A percentile compares a stretch with the other conserved stretches of the same genome.
Conservation (phyloP, 2,797 vertebrate species). For the Botia kubotai region DNA sequence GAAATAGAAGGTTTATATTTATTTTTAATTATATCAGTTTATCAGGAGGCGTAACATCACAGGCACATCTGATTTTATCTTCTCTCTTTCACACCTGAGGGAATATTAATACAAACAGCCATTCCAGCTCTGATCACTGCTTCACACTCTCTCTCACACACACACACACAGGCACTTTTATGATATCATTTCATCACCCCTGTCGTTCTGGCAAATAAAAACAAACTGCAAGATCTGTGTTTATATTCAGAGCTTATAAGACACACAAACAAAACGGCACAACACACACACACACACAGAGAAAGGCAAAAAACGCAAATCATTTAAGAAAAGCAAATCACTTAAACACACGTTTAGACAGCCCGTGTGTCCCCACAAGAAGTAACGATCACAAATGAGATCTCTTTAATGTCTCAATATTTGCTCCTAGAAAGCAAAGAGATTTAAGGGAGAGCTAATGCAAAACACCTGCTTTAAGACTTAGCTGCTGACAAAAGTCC, state of each 20-base stretch:
- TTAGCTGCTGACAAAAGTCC: background rate
- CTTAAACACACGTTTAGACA: background rate
- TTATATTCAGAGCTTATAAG: conserved; percentile 52
- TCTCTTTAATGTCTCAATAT: conserved; percentile 11
- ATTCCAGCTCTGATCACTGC: conserved; percentile 54
- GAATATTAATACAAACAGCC: conserved; percentile 67
- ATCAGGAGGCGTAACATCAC: conserved; percentile 81
- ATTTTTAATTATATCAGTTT: conserved; percentile 86
- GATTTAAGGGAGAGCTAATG: background rate
- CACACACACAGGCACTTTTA: conserved; percentile 46
- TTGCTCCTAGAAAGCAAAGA: background rate
- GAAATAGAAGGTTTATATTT: conserved; percentile 79
- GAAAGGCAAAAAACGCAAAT: background rate
- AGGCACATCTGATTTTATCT: conserved; percentile 81
- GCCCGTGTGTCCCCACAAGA: background rate
- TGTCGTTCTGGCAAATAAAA: conserved; percentile 54
- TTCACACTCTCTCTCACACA: conserved; percentile 36
- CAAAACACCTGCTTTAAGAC: background rate
- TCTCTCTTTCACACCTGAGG: conserved; percentile 79
- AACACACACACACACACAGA: background rate
- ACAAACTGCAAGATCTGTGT: conserved; percentile 69
- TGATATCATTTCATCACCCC: conserved; percentile 56
- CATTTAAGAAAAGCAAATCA: background rate
- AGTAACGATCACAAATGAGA: background rate
- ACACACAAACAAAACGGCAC: conserved; percentile 21